Evolutionary conservation across 1,140 invertebrate genomes (phyloP).

Genomic region (Ericerus pela): DNA sequence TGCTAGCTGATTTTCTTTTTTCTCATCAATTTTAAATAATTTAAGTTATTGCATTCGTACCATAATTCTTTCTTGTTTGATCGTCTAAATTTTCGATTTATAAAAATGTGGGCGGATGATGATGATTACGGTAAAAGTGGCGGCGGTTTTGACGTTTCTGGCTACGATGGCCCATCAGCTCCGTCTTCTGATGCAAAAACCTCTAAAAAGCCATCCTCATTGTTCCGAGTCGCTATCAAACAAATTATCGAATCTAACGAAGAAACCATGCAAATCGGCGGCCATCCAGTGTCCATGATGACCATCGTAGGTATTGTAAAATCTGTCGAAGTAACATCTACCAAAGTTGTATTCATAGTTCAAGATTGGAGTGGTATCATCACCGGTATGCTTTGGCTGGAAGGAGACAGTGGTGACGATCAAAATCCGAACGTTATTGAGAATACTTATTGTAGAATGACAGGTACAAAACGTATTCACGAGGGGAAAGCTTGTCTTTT

Average conservation of each 20-base stretch:
- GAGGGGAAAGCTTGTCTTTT: conserved; percentile 45
- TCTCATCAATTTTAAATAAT: no score
- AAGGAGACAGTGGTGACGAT: conserved; percentile 31
- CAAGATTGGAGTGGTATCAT: conserved; percentile 43
- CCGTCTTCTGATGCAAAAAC: not conserved
- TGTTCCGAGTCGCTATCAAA: conserved; percentile 41
- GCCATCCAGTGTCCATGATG: conserved; percentile 29
- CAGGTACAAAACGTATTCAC: conserved; percentile 46
- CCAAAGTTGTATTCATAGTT: conserved; percentile 44
- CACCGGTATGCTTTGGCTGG: conserved; percentile 27
- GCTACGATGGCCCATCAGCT: not conserved
- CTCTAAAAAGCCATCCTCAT: conserved; percentile 29
- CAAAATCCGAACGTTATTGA: conserved; percentile 41
- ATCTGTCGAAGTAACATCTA: conserved; percentile 40
- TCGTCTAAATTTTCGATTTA: no score
- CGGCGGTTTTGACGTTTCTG: not conserved
- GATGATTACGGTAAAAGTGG: not conserved
- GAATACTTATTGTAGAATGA: conserved; percentile 49
- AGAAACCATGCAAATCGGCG: conserved; percentile 35
- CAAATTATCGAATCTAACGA: conserved; percentile 38
- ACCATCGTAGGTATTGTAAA: conserved; percentile 40
- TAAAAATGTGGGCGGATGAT: not conserved
- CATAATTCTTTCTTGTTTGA: no score
- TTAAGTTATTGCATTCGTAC: no score
- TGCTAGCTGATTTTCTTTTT: no score